phyloP scores from a whole-genome alignment of 2,888 invertebrate species.

The Orgyia antiqua region DNA sequence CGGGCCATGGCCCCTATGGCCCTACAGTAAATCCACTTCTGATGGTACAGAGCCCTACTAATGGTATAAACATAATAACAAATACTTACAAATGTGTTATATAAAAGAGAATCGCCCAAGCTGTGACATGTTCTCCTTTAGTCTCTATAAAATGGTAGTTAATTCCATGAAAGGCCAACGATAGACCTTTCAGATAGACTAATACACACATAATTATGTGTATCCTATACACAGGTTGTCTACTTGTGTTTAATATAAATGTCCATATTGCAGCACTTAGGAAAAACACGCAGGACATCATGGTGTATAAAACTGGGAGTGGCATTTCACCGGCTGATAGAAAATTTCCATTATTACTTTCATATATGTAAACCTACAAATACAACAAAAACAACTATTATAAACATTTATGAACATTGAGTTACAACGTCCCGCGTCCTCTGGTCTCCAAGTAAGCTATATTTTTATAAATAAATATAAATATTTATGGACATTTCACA shows the following conservation, averaged over 20 bases:
- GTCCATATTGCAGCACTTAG: constrained; percentile 95
- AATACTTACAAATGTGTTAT: constrained; percentile 94
- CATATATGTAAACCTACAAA: constrained; percentile 88
- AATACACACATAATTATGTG: constrained; percentile 98
- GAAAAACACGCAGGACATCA: constrained; percentile 94
- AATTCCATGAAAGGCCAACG: constrained; percentile 95
- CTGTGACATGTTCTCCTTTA: constrained; percentile 94
- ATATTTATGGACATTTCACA: no score
- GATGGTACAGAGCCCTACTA: no score
- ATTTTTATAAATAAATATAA: no score
- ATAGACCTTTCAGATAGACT: constrained; percentile 93
- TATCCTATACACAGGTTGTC: constrained; percentile 93
- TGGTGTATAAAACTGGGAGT: constrained; percentile 92
- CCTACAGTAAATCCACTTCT: no score
- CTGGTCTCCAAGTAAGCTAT: no score
- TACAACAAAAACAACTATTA: no score
- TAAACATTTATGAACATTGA: no score
- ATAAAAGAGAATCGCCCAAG: constrained; percentile 98
- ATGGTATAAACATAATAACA: constrained; percentile 5
- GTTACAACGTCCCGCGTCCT: no score
- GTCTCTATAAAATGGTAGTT: constrained; percentile 96
- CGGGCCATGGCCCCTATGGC: no score
- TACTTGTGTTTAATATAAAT: constrained; percentile 89
- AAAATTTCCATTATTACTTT: constrained; percentile 90
- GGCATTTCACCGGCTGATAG: constrained; percentile 98